phyloP scores from a whole-genome alignment of 2,888 invertebrate genomes.

The Mechanitis messenoides region DNA sequence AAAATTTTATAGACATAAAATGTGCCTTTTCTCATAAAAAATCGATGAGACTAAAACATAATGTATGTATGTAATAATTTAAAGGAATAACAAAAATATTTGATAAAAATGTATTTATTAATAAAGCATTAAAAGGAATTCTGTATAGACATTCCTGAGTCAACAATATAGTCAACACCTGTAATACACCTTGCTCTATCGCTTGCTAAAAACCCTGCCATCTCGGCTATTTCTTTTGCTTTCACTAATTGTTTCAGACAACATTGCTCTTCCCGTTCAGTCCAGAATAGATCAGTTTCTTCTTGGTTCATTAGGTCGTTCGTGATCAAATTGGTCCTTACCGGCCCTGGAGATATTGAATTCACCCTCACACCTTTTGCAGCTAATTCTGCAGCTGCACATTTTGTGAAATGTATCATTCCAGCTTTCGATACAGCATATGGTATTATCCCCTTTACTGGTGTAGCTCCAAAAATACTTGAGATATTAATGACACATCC shows the following conservation, averaged over 20 bases:
- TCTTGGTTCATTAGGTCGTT: conserved; percentile 28
- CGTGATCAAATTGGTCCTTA: conserved; percentile 51
- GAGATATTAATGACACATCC: conserved; percentile 45
- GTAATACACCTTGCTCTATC: conserved; percentile 47
- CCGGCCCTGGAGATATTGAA: conserved; percentile 82
- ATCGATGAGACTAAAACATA: no score
- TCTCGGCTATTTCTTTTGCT: conserved; percentile 40
- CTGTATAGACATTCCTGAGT: conserved; percentile 4
- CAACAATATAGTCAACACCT: conserved; percentile 27
- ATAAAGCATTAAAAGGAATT: neutral
- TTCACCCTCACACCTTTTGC: conserved; percentile 79
- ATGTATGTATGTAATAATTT: no score
- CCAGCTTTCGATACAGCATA: conserved; percentile 84
- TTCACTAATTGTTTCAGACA: conserved; percentile 23
- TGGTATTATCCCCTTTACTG: conserved; percentile 16
- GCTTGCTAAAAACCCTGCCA: conserved; percentile 42
- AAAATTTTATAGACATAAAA: no score
- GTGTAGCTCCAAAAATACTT: conserved; percentile 27
- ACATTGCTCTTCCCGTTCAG: no score
- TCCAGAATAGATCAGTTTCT: conserved; percentile 28
- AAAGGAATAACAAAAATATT: no score
- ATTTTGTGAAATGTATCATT: conserved; percentile 83
- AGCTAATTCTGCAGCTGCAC: conserved; percentile 81
- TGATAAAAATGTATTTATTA: neutral
- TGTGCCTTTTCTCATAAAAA: no score